A percentile compares a stretch with the other conserved stretches of the same genome.
These are phyloP conservation scores for Apostichopus californicus DNA, from an alignment of 35 echinoderm and acorn worm species.

Conservation along the genomic window DNA sequence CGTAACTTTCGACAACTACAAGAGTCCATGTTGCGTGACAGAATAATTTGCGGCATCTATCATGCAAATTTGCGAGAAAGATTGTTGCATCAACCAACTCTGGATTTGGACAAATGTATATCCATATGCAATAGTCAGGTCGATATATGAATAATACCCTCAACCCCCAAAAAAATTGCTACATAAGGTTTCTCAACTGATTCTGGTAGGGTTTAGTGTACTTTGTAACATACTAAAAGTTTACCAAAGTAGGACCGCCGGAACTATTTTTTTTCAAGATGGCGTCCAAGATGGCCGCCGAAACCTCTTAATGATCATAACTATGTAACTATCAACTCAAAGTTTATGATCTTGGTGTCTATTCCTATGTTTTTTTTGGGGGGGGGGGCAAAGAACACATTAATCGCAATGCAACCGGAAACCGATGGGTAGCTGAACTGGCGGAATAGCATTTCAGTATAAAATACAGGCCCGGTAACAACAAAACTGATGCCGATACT, in stretches of 20 bases:
- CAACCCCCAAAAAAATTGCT: too few relatives aligned
- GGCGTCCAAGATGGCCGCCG: too few relatives aligned
- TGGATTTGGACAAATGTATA: constrained; percentile 8
- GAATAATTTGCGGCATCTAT: constrained; percentile 40
- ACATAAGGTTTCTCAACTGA: constrained; percentile 5
- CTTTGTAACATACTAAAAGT: too few relatives aligned
- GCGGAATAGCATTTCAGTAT: constrained; percentile 73
- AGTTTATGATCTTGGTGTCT: too few relatives aligned
- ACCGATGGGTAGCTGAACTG: constrained; percentile 70
- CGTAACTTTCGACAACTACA: constrained; percentile 28
- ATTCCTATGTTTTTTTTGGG: too few relatives aligned
- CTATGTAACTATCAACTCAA: too few relatives aligned
- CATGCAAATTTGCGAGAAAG: constrained; percentile 26
- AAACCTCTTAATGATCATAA: too few relatives aligned
- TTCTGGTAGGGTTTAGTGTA: background rate
- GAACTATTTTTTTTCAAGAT: too few relatives aligned
- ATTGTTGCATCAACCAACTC: constrained; percentile 13
- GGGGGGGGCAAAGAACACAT: too few relatives aligned
- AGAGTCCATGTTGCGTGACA: constrained; percentile 49
- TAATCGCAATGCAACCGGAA: constrained; percentile 73
- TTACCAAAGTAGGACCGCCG: too few relatives aligned
- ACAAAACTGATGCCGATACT: constrained; percentile 62
- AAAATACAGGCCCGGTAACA: constrained; percentile 56
- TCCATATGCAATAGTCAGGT: too few relatives aligned
- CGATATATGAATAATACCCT: too few relatives aligned